Evolutionary conservation across 2,888 invertebrate genomes (phyloP), one percentile per base, ranked within the genome.

Genomic region (Hydrotaea diabolus): DNA sequence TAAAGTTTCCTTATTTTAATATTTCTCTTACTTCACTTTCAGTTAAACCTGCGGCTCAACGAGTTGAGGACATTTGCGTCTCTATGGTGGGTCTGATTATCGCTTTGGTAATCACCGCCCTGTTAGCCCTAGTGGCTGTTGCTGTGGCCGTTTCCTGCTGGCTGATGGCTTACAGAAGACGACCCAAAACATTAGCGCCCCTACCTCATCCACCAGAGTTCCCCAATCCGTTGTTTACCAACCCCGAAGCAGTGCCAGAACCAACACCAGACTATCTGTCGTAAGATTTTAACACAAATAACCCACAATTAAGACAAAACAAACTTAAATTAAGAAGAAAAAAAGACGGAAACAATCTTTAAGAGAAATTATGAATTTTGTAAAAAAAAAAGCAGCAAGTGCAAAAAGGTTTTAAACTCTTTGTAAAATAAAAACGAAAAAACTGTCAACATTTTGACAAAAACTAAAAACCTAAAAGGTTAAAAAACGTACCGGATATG

Each of bases 101-200:
- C 90, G 97, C 98, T 87, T 93, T 98, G 89, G 96, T 98, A 86
- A 96, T 98, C 91, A 98, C 98, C 87, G 98, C 98, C 72, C 94
- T 98, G 85, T 93, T 98, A 90, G 98, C 98, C 81, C 94, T 98
- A 86, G 98, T 98, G 82, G 98, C 98, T 80, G 98, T 98, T 80
- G 98, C 98, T 36, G 97, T 98, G 73, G 98, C 98, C 80, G 98
- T 98, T 81, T 98, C 97, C 85, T 98, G 98, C 93, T 98, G 98
- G 98, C 94, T 98, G 87, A 97, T 98, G 95, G 98, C 98, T 88
- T 98, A 98, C 93, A 93, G 98, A 87, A 95, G 97, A 88, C 95
- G 96, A 90, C 96, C 97, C 75, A 97, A 97, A 90, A 95, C 96
- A 74, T 95, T 96, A 86, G 98, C 98, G 55, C 98, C 98, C 66